Evolutionary conservation across 2,888 invertebrate genomes (phyloP), one percentile per base, ranked within the genome.

Genomic region (Aspidiotus destructor): DNA sequence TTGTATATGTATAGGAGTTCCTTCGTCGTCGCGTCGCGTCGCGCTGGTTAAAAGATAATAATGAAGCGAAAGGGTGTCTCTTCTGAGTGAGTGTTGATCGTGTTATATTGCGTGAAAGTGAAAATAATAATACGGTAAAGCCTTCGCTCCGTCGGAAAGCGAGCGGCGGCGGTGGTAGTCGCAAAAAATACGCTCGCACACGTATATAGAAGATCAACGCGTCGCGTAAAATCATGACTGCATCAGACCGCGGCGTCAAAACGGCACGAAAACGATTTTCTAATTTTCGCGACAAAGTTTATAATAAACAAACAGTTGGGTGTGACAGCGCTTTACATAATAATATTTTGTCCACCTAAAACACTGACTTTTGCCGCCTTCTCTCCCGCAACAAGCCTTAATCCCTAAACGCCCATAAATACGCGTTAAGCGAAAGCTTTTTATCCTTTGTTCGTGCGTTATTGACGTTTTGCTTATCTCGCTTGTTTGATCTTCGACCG

Each of bases 251-350:
- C 61, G 44, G 44, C 48, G 61, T 61, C 61, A 61, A 61, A 61
- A 48, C 61, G 61, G 44, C 61, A 28, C 28, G 28, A 28, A 61
- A 61, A 61, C 48, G 61, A 61, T 61, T 61, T 61, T 61, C 61
- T 61, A 61, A 61, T 61, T 61, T 61, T 61, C 61, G 41, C 61
- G 61, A 61, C 61, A 61, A 61, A 61, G 61, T 61, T 61, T 61
- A 61, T 44, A 61, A 28, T 28, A 28, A 28, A 28, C 28, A 28
- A 61, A 61, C 61, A 61, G 61, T 61, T 61, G 61, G 61, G 61
- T 61, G 61, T 61, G 61, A 61, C 61, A 61, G 61, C 61, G 61
- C 61, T 61, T 61, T 61, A 48, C 61, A 61, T 61, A 28, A 28
- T 28, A 28, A 28, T 28, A 61, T 61, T 61, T 48, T 61, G 61